Evolutionary conservation across 2,113 vertebrate species (phyloP).

Genomic region (Carassius carassius): DNA sequence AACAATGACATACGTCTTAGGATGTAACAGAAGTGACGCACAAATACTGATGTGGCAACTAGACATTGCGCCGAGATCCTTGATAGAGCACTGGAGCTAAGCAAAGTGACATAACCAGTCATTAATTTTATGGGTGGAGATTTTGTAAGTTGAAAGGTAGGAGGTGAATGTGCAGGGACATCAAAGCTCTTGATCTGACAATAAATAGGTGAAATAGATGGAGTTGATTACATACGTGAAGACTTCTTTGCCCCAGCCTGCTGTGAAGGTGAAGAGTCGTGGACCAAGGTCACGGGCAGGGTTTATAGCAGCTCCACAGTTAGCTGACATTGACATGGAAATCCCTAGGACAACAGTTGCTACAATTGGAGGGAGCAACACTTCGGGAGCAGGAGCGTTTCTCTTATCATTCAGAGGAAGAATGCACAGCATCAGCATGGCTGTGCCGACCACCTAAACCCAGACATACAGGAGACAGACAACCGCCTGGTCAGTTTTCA

Average conservation of each 20-base stretch:
- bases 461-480: neutral
- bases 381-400: conserved; percentile 75
- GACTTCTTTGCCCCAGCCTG: conserved; percentile 86
- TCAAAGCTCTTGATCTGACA: neutral
- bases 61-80: neutral
- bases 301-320: conserved; percentile 84
- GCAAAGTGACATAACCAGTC: neutral
- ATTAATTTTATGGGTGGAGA: neutral
- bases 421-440: conserved; percentile 75
- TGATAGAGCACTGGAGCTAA: neutral
- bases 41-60: neutral
- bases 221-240: conserved; percentile 69
- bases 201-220: neutral
- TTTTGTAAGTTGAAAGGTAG: no score
- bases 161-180: neutral
- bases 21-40: no score
- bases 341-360: conserved; percentile 77
- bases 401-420: conserved; percentile 74
- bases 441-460: conserved; percentile 80
- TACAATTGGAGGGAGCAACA: conserved; percentile 75
- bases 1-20: no score
- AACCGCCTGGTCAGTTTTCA: neutral
- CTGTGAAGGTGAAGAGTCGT: conserved; percentile 81
- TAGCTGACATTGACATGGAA: conserved; percentile 77
- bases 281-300: conserved; percentile 86